Evolutionary conservation across 2,888 invertebrate genomes (phyloP).

Genomic region (Tipula confusa): DNA sequence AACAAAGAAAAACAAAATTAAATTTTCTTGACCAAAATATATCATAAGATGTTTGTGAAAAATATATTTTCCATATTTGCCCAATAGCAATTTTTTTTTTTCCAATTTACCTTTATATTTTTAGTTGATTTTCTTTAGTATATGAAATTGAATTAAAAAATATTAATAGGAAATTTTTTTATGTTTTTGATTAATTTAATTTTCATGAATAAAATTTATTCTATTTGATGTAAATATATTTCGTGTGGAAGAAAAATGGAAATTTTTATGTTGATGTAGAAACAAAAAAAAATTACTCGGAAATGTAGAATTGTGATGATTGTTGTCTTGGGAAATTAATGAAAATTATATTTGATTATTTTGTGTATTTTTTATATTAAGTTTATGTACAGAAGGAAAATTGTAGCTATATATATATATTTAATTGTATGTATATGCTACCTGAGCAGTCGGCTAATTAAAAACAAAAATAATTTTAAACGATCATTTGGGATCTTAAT

Average conservation of each 20-base stretch:
- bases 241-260: background rate
- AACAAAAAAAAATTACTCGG: background rate
- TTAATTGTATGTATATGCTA: background rate
- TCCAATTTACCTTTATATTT: slow-evolving; percentile 5
- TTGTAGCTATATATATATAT: background rate
- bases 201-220: background rate
- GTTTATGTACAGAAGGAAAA: background rate
- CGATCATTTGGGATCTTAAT: background rate
- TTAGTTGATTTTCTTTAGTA: background rate
- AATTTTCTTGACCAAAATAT: slow-evolving; percentile 9
- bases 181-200: background rate
- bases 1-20: background rate
- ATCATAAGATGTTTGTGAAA: background rate
- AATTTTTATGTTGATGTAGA: background rate
- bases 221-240: background rate
- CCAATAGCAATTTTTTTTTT: slow-evolving; percentile 4
- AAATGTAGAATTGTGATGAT: slow-evolving; percentile 20
- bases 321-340: slow-evolving; percentile 25
- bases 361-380: background rate
- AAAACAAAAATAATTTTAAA: background rate
- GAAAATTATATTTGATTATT: slow-evolving; percentile 25
- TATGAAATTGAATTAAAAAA: background rate
- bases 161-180: background rate
- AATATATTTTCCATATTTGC: background rate
- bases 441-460: background rate